Conservation (phyloP, 1,140 invertebrate species). For the Sinonovacula constricta region DNA sequence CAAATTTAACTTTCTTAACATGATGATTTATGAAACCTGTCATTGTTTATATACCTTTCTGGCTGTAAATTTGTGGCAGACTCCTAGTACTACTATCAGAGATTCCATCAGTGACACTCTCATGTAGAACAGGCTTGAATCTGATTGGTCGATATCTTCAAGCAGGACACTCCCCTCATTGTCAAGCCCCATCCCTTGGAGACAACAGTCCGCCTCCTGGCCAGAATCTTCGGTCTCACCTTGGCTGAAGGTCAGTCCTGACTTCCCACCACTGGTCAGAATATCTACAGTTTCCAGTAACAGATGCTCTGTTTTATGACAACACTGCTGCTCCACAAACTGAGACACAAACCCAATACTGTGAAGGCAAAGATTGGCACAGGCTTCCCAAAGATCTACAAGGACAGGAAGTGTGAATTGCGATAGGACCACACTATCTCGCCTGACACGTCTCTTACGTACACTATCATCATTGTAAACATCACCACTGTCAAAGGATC, state of each 20-base stretch:
- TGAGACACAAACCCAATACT: constrained; percentile 52
- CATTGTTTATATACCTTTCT: constrained; percentile 4
- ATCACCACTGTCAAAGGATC: constrained; percentile 28
- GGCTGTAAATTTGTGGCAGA: constrained; percentile 6
- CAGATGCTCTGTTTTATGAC: constrained; percentile 31
- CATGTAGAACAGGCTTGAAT: constrained; percentile 25
- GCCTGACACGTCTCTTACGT: constrained; percentile 2
- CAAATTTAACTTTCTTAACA: too few species aligned
- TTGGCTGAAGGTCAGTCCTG: constrained; percentile 25
- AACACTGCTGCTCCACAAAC: constrained; percentile 25
- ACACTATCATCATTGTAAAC: constrained; percentile 25
- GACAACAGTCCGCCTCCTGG: constrained; percentile 20
- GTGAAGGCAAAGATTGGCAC: constrained; percentile 70
- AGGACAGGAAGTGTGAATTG: constrained; percentile 57
- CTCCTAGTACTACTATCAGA: constrained; percentile 27
- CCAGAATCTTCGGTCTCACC: constrained; percentile 50
- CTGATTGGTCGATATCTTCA: not conserved
- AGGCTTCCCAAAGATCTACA: constrained; percentile 67
- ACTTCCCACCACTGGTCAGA: constrained; percentile 27
- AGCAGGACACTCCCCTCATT: too few species aligned
- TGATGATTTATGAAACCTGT: too few species aligned
- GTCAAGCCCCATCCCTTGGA: too few species aligned
- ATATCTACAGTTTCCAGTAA: constrained; percentile 43
- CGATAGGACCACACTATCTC: constrained; percentile 29
- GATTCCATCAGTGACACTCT: constrained; percentile 44